Evolutionary conservation across 2,113 vertebrate genomes (phyloP).

Genomic region (Microtus oregoni): DNA sequence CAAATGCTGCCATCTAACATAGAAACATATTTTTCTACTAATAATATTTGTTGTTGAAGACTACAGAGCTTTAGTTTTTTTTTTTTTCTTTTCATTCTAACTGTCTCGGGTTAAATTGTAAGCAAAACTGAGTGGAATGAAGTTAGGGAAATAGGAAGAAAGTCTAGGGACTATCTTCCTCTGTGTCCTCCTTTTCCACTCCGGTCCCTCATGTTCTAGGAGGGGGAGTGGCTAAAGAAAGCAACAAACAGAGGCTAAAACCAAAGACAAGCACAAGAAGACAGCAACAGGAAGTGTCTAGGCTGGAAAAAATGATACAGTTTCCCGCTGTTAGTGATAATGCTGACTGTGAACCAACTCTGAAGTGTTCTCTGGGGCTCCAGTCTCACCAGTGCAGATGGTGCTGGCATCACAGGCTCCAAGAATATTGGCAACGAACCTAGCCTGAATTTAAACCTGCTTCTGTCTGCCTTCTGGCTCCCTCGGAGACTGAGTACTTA

Average conservation of each 20-base stretch:
- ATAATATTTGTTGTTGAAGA: background rate
- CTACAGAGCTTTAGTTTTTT: background rate
- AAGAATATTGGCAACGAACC: background rate
- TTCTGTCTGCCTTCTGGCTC: background rate
- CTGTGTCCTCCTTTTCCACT: background rate
- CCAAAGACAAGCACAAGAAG: background rate
- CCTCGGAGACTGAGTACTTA: background rate
- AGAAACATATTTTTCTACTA: conserved; percentile 35
- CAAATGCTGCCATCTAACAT: background rate
- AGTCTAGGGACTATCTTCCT: background rate
- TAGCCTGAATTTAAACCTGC: background rate
- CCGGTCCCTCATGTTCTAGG: background rate
- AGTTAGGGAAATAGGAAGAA: background rate
- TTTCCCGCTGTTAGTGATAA: background rate
- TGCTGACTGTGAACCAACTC: background rate
- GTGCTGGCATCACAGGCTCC: background rate
- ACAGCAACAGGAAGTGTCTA: background rate
- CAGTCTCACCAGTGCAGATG: background rate
- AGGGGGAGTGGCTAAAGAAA: background rate
- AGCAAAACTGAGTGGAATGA: background rate
- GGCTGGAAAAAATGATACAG: background rate
- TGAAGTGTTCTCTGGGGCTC: background rate
- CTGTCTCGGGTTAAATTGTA: background rate
- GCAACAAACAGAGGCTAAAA: background rate
- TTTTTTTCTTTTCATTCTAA: background rate